These are phyloP conservation scores for Rhabdomys dilectus DNA, from an alignment of 2,113 vertebrate species.

Conservation along the genomic window DNA sequence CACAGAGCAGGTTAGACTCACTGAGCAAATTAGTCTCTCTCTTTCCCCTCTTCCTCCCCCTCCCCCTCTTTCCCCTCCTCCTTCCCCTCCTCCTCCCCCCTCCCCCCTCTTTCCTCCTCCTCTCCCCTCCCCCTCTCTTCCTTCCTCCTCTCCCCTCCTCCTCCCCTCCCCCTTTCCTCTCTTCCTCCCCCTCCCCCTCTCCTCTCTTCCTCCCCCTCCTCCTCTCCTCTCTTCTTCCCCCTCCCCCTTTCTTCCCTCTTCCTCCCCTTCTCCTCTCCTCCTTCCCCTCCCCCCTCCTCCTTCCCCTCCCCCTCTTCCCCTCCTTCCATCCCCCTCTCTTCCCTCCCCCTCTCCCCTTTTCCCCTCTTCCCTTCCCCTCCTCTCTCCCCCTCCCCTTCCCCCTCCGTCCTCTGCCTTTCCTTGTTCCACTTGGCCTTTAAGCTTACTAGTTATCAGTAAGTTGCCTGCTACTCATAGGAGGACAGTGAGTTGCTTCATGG, in stretches of 20 bases:
- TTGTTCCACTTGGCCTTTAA: background rate
- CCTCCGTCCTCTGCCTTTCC: background rate
- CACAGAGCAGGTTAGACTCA: background rate
- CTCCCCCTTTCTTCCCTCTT: background rate
- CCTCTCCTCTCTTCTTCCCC: too few species aligned
- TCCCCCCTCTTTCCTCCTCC: too few species aligned
- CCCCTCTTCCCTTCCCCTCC: too few species aligned
- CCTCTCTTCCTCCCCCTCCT: too few species aligned
- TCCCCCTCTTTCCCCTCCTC: background rate
- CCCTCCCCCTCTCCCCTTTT: too few species aligned
- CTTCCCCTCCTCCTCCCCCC: too few species aligned
- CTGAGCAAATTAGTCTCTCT: background rate
- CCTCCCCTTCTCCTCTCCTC: too few species aligned
- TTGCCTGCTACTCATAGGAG: rapidly evolving
- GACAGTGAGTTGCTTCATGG: background rate
- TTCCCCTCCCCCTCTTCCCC: background rate
- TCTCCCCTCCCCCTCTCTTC: too few species aligned
- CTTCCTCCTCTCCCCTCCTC: background rate
- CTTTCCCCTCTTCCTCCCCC: background rate
- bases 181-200: too few species aligned
- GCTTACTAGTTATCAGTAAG: background rate
- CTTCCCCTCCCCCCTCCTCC: rapidly evolving
- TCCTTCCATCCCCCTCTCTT: too few species aligned
- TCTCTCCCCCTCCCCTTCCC: too few species aligned
- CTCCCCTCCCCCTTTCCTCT: too few species aligned